These are phyloP conservation scores for Caenorhabditis sp. DNA, from an alignment of 2,888 invertebrate species.

Conservation along the genomic window DNA sequence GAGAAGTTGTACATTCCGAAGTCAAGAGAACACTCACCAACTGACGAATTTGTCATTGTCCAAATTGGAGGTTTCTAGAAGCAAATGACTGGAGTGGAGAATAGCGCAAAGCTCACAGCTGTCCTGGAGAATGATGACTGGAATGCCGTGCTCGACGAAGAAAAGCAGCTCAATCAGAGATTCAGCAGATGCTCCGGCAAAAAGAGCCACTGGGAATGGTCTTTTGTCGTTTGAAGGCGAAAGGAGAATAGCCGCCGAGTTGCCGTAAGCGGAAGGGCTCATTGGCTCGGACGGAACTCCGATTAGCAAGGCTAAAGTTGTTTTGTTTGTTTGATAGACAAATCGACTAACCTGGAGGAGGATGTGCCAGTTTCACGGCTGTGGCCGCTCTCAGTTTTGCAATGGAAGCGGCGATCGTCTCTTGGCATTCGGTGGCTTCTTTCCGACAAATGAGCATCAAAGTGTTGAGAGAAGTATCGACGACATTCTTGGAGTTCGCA, in stretches of 20 bases:
- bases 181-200: slow-evolving; percentile 69
- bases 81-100: slow-evolving; percentile 67
- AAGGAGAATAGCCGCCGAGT: slow-evolving; percentile 59
- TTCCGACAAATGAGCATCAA: slow-evolving; percentile 64
- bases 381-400: slow-evolving; percentile 61
- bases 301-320: slow-evolving; percentile 69
- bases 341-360: slow-evolving; percentile 68
- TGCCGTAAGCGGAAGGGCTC: slow-evolving; percentile 59
- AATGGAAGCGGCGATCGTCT: slow-evolving; percentile 5
- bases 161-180: slow-evolving; percentile 70
- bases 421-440: slow-evolving; percentile 16
- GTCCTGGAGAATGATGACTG: slow-evolving; percentile 71
- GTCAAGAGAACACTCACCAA: slow-evolving; percentile 58
- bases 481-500: slow-evolving; percentile 38
- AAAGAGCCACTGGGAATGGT: slow-evolving; percentile 73
- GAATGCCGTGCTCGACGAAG: slow-evolving; percentile 74
- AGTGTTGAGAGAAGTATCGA: slow-evolving; percentile 68
- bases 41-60: slow-evolving; percentile 67
- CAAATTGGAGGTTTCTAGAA: slow-evolving; percentile 68
- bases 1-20: neutral
- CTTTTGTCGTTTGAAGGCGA: slow-evolving; percentile 69
- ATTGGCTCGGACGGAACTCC: slow-evolving; percentile 74
- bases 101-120: slow-evolving; percentile 75
- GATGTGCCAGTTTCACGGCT: slow-evolving; percentile 72
- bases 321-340: neutral